phyloP scores from a whole-genome alignment of 2,797 vertebrate genomes.

The Rhadinocentrus ornatus region DNA sequence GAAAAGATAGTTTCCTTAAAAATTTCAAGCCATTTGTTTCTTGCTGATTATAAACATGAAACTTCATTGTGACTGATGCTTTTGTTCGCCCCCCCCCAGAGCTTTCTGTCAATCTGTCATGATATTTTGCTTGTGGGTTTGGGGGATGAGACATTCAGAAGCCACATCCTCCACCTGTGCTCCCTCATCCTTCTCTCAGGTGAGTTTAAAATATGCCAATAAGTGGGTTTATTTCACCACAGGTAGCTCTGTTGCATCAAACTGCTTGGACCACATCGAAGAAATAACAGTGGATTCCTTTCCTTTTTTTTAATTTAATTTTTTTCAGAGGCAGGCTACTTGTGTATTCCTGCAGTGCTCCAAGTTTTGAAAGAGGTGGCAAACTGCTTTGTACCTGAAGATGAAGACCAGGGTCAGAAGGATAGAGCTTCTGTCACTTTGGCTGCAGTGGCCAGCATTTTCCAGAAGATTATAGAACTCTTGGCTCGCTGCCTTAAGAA shows the following conservation, averaged over 20 bases:
- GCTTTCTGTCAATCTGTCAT: slow-evolving; percentile 85
- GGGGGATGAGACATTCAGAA: slow-evolving; percentile 83
- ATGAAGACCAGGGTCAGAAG: slow-evolving; percentile 45
- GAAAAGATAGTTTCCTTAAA: not conserved
- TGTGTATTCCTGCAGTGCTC: slow-evolving; percentile 84
- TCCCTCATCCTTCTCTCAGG: slow-evolving; percentile 85
- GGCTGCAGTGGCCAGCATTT: slow-evolving; percentile 85
- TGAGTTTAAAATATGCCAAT: slow-evolving; percentile 46
- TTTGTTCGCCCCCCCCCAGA: slow-evolving; percentile 69
- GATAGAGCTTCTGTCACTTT: slow-evolving; percentile 72
- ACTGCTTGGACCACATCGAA: not conserved
- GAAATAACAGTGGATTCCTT: not conserved
- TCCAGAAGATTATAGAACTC: slow-evolving; percentile 91
- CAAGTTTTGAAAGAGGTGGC: slow-evolving; percentile 87
- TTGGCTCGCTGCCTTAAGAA: slow-evolving; percentile 82
- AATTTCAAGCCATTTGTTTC: not conserved
- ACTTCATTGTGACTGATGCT: not conserved
- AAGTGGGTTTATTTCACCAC: not conserved
- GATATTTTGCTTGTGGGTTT: slow-evolving; percentile 90
- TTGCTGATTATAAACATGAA: slow-evolving; percentile 4
- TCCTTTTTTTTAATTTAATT: slow-evolving; percentile 20
- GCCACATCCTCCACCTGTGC: slow-evolving; percentile 83
- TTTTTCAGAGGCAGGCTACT: slow-evolving; percentile 83
- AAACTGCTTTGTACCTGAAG: slow-evolving; percentile 71
- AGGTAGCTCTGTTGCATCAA: not conserved